Evolutionary conservation across 2,888 invertebrate genomes (phyloP), one percentile per base, ranked within the genome.

Genomic region (Metopia argyrocephala): DNA sequence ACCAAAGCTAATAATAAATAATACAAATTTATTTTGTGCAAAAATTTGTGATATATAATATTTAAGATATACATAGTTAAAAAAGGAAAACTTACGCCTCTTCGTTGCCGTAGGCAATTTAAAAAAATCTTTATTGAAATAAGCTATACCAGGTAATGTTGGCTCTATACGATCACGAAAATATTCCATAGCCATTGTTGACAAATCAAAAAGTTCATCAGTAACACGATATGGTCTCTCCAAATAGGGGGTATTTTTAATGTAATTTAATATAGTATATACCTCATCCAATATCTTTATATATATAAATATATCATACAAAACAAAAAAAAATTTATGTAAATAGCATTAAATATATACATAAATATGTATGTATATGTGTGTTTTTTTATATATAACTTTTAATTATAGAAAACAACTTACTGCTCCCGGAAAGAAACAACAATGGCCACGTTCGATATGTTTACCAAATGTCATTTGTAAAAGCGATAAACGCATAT

Each of bases 151-250:
- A 46, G 97, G 97, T 87, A 97, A 92, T 84, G 94, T 94, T 6
- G 97, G 96, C 90, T 97, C 97, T 89, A 98, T 96, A 86, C 95
- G 94, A 90, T 98, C 97, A 90, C 97, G 97, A 91, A 98, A 98
- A 91, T 97, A 97, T 91, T 98, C 98, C 97, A 98, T 97, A 45
- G 98, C 98, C 98, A 98, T 98, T 48, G 97, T 97, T 48, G 97
- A 97, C 83, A 98, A 92, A 91, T 98, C 98, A 91, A 97, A 96
- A 75, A 98, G 92, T 90, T 98, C 97, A 91, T 97, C 97, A 7
- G 97, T 96, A 79, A 98, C 96, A 91, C 97, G 96, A 91, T 96
- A 97, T 57, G 97, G 96, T 87, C 96, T 93, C 83, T 95, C 95
- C 85, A 96, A 91, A 89, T 95, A 96, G 27, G 95, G 94, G 84